Evolutionary conservation across 1,140 invertebrate species (phyloP), one percentile per base, ranked within the genome.

Genomic region (Bombus pyrosoma): DNA sequence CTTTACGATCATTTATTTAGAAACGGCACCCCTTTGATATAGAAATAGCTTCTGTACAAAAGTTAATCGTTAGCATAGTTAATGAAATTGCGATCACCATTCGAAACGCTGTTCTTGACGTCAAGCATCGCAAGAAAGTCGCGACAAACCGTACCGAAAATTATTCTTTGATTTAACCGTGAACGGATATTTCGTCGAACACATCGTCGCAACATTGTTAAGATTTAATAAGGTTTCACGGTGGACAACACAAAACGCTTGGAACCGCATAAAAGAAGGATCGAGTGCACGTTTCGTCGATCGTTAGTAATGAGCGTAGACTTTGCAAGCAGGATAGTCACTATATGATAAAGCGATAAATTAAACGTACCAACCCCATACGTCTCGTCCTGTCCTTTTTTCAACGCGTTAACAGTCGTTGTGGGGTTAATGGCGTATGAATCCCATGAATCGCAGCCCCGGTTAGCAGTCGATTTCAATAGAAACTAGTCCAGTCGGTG

Each of bases 271-370:
- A 53, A 83, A 77, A 78, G 62, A 43, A 79, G 66, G 43, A 77
- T 72, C 22, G 83, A 64, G 76, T 9, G 32, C 39, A 72, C 76
- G 57, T 83, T 83, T 81, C 47, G 78, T 82, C 79, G 43, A 76
- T 83, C 79, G 57, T 57, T 87, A 66, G 83, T 92, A 92, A 92
- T 89, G 89, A 83, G 79, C 57, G 34, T 39, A 74, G 83, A 62
- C 86, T 92, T 91, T 92, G 91, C 90, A 79, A 85, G 75, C 85
- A 82, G 73, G 57, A 71, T 41, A 47, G 85, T 10, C 68, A 83
- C 39, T 80, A 85, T 88, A 92, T 94, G 93, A 93, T 94, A 93
- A 92, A 92, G 92, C 90, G 80, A 93, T 93, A 93, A 94, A 94
- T 94, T 91, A 87, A 90, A 89, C 62, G 62, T 41, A 68, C 59